Evolutionary conservation across 2,888 invertebrate species (phyloP).

Genomic region (Rugalucina vietnamica): DNA sequence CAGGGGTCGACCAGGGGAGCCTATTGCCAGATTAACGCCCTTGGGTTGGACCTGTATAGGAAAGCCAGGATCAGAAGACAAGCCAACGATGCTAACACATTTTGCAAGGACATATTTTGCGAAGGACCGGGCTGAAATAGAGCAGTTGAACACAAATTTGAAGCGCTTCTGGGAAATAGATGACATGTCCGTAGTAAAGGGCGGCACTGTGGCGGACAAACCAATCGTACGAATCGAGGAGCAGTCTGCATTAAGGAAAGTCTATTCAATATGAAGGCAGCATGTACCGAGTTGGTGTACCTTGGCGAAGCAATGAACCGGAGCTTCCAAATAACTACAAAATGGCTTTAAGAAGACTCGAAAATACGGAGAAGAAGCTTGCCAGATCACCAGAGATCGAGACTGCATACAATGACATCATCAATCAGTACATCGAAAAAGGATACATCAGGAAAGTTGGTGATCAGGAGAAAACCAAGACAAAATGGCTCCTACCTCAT

Average conservation of each 20-base stretch:
- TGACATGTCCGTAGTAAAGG: background rate
- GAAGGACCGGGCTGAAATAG: background rate
- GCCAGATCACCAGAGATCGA: conserved; percentile 22
- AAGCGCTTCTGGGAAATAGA: conserved; percentile 43
- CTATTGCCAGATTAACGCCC: conserved; percentile 43
- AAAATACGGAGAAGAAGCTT: conserved; percentile 38
- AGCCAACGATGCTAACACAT: background rate
- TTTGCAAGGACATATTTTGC: background rate
- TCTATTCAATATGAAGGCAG: background rate
- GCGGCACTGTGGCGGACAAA: too few species aligned
- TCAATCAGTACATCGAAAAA: conserved; percentile 45
- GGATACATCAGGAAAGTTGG: conserved; percentile 48
- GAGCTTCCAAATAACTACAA: conserved; percentile 6
- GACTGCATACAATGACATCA: conserved; percentile 23
- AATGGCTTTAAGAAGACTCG: conserved; percentile 12
- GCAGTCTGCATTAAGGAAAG: background rate
- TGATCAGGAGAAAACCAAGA: background rate
- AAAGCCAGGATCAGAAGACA: background rate
- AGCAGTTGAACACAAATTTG: too few species aligned
- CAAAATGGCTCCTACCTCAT: conserved; percentile 47
- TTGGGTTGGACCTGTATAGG: conserved; percentile 55
- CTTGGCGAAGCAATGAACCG: conserved; percentile 19
- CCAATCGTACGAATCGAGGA: background rate
- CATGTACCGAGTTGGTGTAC: conserved; percentile 27
- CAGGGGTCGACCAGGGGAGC: conserved; percentile 40